Evolutionary conservation across 2,113 vertebrate species (phyloP), one percentile per base, ranked within the genome.

Genomic region (Mandrillus leucophaeus): DNA sequence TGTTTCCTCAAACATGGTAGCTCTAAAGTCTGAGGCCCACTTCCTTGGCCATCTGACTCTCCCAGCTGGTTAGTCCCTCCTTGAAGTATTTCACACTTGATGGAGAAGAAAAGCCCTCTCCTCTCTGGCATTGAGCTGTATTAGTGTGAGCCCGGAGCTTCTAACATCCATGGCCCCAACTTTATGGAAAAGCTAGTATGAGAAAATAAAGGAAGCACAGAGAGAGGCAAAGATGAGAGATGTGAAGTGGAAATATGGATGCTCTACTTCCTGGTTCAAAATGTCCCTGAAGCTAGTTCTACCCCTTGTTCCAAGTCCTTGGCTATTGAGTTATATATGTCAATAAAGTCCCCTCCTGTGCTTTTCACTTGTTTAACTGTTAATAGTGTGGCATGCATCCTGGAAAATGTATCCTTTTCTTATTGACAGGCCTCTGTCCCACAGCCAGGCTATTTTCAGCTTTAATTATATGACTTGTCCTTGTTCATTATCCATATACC

Each of bases 381-480:
- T 95, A 95, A 90, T 3, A 92, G n/a, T 55, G 38, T 95, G 45
- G 13, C 55, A 43, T 59, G 38, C 17, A 94, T 50, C 81, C 81
- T 91, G 90, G 70, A 78, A 92, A 96, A 93, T 66, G 43, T 12
- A 90, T 85, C 81, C 89, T 82, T 73, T 82, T 79, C 52, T 48
- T 88, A 75, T 85, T 93, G 95, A 86, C 79, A 43, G 61, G 70
- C 50, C 98, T 96, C 88, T 97, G 84, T 98, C 97, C 95, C 95
- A 93, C 96, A 0, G 0, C 92, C 78, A 95, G 80, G 95, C 97
- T 98, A 98, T 98, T 99, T 99, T 98, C 96, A 94, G 98, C 95
- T 98, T 98, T 99, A 98, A 99, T 98, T 98, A 98, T 98, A 95
- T 48, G 95, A 98, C 97, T 98, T 99, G 98, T 99, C 98, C 98